Evolutionary conservation across 2,797 vertebrate genomes (phyloP), one percentile per base, ranked within the genome.

Genomic region (Periparus ater): DNA sequence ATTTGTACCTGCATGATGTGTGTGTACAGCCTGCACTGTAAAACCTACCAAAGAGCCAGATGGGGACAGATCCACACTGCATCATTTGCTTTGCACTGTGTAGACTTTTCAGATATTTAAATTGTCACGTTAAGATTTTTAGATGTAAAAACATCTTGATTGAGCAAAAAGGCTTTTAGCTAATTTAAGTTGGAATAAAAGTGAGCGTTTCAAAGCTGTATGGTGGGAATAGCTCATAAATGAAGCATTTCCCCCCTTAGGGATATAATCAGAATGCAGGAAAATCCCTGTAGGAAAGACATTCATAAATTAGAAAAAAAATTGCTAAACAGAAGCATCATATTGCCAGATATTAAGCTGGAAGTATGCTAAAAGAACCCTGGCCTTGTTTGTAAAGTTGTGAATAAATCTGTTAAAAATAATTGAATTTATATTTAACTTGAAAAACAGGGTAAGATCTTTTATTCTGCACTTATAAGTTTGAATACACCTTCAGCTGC

Each of bases 401-500:
- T 95, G 96, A 97, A 97, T 98, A 97, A 97, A 97, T 97, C 97
- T 97, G 96, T 97, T 96, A 96, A 95, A 96, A 97, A 97, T 98
- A 96, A 96, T 92, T 93, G 95, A 96, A 97, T 97, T 97, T 97
- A 95, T 97, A 97, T 97, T 97, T 97, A 96, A 97, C 95, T 96
- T 96, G 95, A 97, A 97, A 98, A 98, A 98, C 96, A 97, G 97
- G 97, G 91, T 96, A 92, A 95, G 94, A 91, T 96, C 96, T 97
- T 97, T 98, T 94, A 97, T 97, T 97, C 96, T 45, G 7, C 80
- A 96, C 97, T 97, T 97, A 96, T 72, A 98, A 98, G 97, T 98
- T 98, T 98, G 97, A 98, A 98, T 97, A 98, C 97, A 97, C 97
- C 98, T 98, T 97, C 97, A 93, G 96, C 96, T 97, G 96, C 97